A percentile compares a stretch with the other conserved stretches of the same genome.
phyloP scores from a whole-genome alignment of 2,888 invertebrate genomes.

The Lasioglossum malachurum region DNA sequence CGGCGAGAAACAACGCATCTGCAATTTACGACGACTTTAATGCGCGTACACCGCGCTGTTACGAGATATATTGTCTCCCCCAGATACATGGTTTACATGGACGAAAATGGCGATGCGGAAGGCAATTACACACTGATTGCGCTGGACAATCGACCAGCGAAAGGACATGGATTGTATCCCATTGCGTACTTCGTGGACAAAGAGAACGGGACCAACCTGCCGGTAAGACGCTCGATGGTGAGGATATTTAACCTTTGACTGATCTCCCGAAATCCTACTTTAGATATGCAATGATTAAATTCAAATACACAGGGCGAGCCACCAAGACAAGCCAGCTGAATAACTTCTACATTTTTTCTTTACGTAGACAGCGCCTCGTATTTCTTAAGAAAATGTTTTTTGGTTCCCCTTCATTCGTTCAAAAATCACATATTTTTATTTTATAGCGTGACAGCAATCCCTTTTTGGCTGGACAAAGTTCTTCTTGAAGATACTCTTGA shows the following conservation, averaged over 20 bases:
- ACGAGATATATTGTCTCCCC: constrained; percentile 48
- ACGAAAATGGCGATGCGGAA: constrained; percentile 96
- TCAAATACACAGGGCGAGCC: too few relatives aligned
- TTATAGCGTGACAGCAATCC: neutral
- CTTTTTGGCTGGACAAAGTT: neutral
- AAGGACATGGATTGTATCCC: constrained; percentile 91
- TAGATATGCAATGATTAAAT: too few relatives aligned
- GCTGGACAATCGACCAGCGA: constrained; percentile 72
- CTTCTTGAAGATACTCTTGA: neutral
- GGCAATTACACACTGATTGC: constrained; percentile 96
- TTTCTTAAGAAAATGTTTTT: neutral
- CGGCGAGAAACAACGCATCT: neutral
- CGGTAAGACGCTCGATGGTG: constrained; percentile 87
- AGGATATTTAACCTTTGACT: neutral
- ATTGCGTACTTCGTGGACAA: constrained; percentile 90
- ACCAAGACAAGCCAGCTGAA: too few relatives aligned
- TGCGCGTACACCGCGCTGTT: constrained; percentile 8
- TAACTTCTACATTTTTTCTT: too few relatives aligned
- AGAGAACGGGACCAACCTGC: constrained; percentile 87
- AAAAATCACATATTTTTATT: neutral
- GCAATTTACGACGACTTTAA: constrained; percentile 42
- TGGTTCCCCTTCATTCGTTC: neutral
- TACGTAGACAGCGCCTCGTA: too few relatives aligned
- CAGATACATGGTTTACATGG: constrained; percentile 96
- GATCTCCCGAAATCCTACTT: too few relatives aligned